These are phyloP conservation scores for Tautogolabrus adspersus DNA, from an alignment of 2,113 vertebrate species.

Conservation along the genomic window DNA sequence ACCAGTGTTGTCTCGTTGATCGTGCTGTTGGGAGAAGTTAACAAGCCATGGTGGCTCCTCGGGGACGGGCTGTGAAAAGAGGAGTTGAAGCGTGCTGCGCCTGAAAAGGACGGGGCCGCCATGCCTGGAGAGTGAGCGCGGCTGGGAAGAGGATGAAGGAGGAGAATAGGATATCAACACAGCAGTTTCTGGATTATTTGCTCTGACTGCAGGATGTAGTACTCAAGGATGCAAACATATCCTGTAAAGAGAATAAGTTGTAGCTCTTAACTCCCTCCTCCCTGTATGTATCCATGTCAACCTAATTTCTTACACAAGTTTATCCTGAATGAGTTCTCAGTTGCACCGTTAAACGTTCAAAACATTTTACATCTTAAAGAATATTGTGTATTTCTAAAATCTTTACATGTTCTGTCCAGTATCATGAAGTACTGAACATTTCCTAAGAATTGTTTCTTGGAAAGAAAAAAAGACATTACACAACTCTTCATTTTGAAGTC, in stretches of 20 bases:
- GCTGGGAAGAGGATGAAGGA: slow-evolving; percentile 71
- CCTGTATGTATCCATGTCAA: too few relatives aligned
- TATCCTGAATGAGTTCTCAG: too few relatives aligned
- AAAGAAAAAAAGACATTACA: too few relatives aligned
- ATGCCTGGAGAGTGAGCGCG: slow-evolving; percentile 96
- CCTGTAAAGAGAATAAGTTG: too few relatives aligned
- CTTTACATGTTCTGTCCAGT: background rate
- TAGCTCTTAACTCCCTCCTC: too few relatives aligned
- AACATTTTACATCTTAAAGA: background rate
- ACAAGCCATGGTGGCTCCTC: slow-evolving; percentile 84
- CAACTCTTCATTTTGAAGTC: background rate
- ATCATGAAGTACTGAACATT: background rate
- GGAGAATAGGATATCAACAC: background rate
- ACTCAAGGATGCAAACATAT: too few relatives aligned
- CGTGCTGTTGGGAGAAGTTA: slow-evolving; percentile 88
- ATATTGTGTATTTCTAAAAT: background rate
- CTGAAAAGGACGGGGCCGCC: slow-evolving; percentile 92
- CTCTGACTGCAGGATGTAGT: too few relatives aligned
- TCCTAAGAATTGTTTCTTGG: too few relatives aligned
- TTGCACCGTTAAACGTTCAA: too few relatives aligned
- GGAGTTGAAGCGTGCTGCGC: slow-evolving; percentile 91
- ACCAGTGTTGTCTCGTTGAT: slow-evolving; percentile 85
- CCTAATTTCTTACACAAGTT: too few relatives aligned
- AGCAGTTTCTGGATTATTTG: too few relatives aligned
- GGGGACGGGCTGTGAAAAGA: slow-evolving; percentile 87